Evolutionary conservation across 2,797 vertebrate species (phyloP), one percentile per base, ranked within the genome.

Genomic region (Diplodus sargus): DNA sequence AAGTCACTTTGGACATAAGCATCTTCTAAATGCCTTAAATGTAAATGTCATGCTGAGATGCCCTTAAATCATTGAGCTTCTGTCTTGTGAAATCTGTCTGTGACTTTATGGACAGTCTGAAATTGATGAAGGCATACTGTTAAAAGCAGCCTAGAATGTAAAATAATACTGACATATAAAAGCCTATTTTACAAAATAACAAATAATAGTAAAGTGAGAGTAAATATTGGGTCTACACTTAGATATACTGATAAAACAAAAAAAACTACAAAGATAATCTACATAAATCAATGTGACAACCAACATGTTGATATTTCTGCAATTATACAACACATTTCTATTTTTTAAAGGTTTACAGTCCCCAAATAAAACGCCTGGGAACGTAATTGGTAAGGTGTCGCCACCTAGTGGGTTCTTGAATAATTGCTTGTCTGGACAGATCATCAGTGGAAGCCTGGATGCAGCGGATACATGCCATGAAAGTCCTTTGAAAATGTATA

Each of bases 351-450:
- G 48, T 5, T 51, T 18, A 5, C 39, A 3, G 9, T 42, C 2
- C 23, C 61, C 2, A 34, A 34, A 68, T 17, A 3, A 53, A 75
- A 43, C 13, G 8, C 23, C 0, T 47, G 4, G 1, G 0, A 11
- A n/a, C 0, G 25, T 52, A 48, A 1, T 70, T 56, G 47, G 64
- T 61, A 42, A 57, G 6, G 43, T 81, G 56, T 23, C 61, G 78
- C 89, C 90, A 70, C 53, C 89, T 84, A 54, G 56, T 85, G 89
- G 78, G 76, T 42, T 0, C 1, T 53, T 62, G 3, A 25, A 39
- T 30, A 63, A 62, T 45, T 69, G 25, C 58, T 57, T 9, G 16
- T 12, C 9, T 30, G 0, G 14, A 18, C 52, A 63, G 20, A n/a
- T 22, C 1, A 39, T 57, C 13, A 23, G 14, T 23, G 22, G n/a